phyloP scores from a whole-genome alignment of 2,113 vertebrate genomes.

The Dipodomys spectabilis region DNA sequence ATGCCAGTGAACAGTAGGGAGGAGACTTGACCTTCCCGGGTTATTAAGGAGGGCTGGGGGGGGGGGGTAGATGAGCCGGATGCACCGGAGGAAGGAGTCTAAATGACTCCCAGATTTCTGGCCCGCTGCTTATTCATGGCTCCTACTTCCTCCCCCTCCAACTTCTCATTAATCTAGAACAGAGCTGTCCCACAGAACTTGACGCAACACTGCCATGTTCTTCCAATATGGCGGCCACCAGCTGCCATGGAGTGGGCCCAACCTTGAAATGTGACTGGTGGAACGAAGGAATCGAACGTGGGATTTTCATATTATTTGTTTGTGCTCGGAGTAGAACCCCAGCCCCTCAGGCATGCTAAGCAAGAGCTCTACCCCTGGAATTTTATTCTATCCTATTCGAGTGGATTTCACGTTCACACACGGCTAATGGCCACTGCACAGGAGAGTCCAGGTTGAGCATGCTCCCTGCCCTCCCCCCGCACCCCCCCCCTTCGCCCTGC shows the following conservation, averaged over 20 bases:
- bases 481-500: too few relatives aligned
- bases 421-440: rapidly evolving
- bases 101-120: conserved; percentile 24
- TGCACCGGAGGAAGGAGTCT: background rate
- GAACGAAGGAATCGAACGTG: rapidly evolving
- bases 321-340: background rate
- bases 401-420: background rate
- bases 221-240: background rate
- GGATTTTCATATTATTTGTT: background rate
- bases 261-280: rapidly evolving
- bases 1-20: rapidly evolving
- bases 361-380: too few relatives aligned
- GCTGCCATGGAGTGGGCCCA: rapidly evolving
- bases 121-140: background rate
- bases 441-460: rapidly evolving
- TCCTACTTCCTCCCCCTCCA: background rate
- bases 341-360: background rate
- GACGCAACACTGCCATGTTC: rapidly evolving
- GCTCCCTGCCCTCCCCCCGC: too few relatives aligned
- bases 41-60: background rate
- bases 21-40: background rate
- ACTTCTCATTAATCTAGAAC: background rate
- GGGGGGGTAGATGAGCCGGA: background rate
- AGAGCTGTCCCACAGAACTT: background rate
- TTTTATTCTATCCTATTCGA: background rate